A percentile compares a stretch with the other conserved stretches of the same genome.
These are phyloP conservation scores for Heliconius hermathena DNA, from an alignment of 1,140 invertebrate genomes.

Conservation along the genomic window DNA sequence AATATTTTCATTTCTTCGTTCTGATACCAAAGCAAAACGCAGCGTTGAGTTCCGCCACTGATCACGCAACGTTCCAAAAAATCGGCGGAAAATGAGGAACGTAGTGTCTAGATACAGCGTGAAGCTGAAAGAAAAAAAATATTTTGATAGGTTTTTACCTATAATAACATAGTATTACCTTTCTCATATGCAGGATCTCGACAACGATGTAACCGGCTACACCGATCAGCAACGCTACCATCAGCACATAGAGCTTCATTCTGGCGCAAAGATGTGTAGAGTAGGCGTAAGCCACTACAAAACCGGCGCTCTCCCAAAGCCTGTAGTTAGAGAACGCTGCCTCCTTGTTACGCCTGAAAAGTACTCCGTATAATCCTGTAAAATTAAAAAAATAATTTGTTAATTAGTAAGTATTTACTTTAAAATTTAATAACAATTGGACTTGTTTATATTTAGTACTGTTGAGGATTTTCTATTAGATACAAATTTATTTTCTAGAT, in stretches of 20 bases:
- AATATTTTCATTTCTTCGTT: too few relatives aligned
- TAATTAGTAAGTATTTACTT: too few relatives aligned
- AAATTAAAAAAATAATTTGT: slow-evolving; percentile 29
- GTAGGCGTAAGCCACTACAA: slow-evolving; percentile 95
- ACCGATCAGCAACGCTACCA: slow-evolving; percentile 90
- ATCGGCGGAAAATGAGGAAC: too few relatives aligned
- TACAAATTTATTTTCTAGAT: neutral
- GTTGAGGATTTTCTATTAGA: too few relatives aligned
- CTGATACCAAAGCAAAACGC: too few relatives aligned
- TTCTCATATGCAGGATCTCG: slow-evolving; percentile 91
- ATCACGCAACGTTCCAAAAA: too few relatives aligned
- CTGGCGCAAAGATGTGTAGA: slow-evolving; percentile 93
- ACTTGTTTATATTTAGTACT: too few relatives aligned
- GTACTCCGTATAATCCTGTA: slow-evolving; percentile 94
- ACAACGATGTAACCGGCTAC: slow-evolving; percentile 91
- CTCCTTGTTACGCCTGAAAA: slow-evolving; percentile 96
- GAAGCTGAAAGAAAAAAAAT: too few relatives aligned
- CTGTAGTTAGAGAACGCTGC: slow-evolving; percentile 98
- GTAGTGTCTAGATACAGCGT: too few relatives aligned
- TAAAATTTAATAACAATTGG: too few relatives aligned
- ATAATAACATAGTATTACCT: slow-evolving; percentile 71
- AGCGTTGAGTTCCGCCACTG: too few relatives aligned
- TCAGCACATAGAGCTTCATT: slow-evolving; percentile 94
- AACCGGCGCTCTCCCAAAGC: slow-evolving; percentile 96
- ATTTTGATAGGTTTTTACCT: too few relatives aligned